Base-by-base conservation (phyloP, 2,113 vertebrate genomes). In the Cheirogaleus medius region DNA sequence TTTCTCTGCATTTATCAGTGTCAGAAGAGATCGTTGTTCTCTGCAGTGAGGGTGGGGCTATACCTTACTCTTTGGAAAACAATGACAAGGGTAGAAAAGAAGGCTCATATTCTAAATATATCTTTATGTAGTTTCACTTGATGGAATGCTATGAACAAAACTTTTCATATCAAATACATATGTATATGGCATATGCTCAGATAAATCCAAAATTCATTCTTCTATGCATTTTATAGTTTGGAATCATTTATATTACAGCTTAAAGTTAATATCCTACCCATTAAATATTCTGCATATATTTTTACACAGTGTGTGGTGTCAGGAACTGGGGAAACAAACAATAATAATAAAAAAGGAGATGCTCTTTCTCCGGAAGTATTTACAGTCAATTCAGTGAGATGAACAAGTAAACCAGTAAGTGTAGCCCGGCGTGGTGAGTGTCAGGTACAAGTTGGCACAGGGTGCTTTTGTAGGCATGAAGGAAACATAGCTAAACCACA, bases 21-120 rank as follows among this genome's bases (percentile, higher is more conserved):
- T 83, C 27, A 87, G 10, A 27, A 92, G 17, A 91, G 52, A 73
- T 17, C 32, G 25, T 52, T 78, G 7, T 91, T 58, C 32, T 60
- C 18, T 71, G 49, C 18, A 3, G 39, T 39, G 20, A 29, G 52
- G n/a, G 21, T 44, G 63, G 29, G 32, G 18, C 20, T 37, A 17
- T n/a, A 83, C 29, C 91, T 64, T 34, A 56, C 23, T 54, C 90
- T 32, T 39, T 83, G 10, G 42, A 64, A 91, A 80, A 66, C 86
- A 1, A 4, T 77, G 84, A 14, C 39, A 90, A 20, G 12, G 87
- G 37, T 37, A 69, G 54, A 84, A 97, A 91, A 93, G 49, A 18
- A 94, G 54, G 25, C 8, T 88, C 15, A 84, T 64, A 37, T 49
- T 94, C 97, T 87, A 92, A 96, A 82, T 76, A 8, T 17, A 1